Evolutionary conservation across 2,113 vertebrate genomes (phyloP).

Genomic region (Glaucidium brasilianum): DNA sequence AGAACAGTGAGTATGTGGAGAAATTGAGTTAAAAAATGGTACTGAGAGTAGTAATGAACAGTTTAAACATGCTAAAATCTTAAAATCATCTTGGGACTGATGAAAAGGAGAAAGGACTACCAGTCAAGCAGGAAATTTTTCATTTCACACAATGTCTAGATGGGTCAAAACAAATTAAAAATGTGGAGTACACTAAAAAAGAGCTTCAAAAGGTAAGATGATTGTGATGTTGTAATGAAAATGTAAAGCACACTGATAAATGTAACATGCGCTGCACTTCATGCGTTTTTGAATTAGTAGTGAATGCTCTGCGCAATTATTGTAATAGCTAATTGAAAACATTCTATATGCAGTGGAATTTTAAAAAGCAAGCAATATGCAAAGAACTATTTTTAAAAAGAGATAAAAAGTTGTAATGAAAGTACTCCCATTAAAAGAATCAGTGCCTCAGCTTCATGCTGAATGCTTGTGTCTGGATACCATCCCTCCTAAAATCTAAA

Average conservation of each 20-base stretch:
- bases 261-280: not conserved
- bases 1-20: not conserved
- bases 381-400: not conserved
- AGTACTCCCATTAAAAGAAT: not conserved
- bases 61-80: not conserved
- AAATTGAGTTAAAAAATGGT: not conserved
- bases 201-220: not conserved
- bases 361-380: not conserved
- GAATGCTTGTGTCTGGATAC: not conserved
- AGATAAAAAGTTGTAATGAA: not conserved
- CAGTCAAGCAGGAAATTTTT: not conserved
- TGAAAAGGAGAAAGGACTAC: not conserved
- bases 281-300: not conserved
- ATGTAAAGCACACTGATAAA: not conserved
- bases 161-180: not conserved
- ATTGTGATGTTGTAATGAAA: not conserved
- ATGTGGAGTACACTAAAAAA: not conserved
- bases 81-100: not conserved
- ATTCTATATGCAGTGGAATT: not conserved
- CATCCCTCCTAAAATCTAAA: not conserved
- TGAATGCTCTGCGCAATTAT: not conserved
- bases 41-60: not conserved
- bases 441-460: not conserved
- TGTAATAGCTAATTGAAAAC: not conserved
- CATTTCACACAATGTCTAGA: not conserved